These are phyloP conservation scores for Ivindomyrus marchei DNA, from an alignment of 2,113 vertebrate species.

Conservation along the genomic window DNA sequence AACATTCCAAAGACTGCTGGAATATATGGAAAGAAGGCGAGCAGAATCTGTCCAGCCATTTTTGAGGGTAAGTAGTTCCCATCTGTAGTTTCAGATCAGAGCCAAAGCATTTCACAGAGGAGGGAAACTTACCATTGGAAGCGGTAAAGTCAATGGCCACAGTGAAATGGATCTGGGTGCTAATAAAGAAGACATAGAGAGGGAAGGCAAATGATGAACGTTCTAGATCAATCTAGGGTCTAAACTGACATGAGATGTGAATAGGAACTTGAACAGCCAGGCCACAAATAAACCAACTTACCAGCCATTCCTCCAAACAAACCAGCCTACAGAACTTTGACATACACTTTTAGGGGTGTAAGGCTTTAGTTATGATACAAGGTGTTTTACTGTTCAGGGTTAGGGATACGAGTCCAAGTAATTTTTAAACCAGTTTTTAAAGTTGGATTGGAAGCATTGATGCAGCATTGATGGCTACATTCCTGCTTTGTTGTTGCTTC, in stretches of 20 bases:
- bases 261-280: neutral
- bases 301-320: neutral
- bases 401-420: neutral
- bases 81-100: neutral
- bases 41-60: neutral
- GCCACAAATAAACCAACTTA: neutral
- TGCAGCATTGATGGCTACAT: neutral
- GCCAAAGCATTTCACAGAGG: conserved; percentile 21
- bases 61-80: neutral
- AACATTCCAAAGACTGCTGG: neutral
- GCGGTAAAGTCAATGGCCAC: conserved; percentile 96
- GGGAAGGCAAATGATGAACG: conserved; percentile 21
- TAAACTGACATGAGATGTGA: neutral
- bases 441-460: neutral
- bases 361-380: neutral
- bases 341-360: neutral
- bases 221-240: neutral
- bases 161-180: conserved; percentile 94
- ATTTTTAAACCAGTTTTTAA: neutral
- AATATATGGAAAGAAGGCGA: neutral
- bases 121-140: conserved; percentile 78
- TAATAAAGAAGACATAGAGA: conserved; percentile 44
- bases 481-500: neutral
- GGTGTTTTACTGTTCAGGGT: neutral
- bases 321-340: neutral